phyloP scores from a whole-genome alignment of 1,140 invertebrate species.

The Drosophila kanapiae region DNA sequence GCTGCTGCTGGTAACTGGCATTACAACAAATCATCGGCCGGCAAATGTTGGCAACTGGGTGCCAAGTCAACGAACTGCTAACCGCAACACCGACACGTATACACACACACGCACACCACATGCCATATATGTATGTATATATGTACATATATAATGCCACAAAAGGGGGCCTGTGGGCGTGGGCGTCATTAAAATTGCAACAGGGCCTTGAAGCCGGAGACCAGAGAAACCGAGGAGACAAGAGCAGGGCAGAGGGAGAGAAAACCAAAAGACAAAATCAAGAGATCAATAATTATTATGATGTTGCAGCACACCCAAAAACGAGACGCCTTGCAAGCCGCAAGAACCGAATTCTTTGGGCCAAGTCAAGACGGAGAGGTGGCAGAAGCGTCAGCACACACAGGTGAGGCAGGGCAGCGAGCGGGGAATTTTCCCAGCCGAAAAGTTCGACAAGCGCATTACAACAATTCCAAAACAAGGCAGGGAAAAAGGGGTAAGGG shows the following conservation, averaged over 20 bases:
- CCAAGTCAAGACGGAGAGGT: conserved; percentile 67
- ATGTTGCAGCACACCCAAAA: conserved; percentile 67
- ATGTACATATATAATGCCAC: conserved; percentile 7
- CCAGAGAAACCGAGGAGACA: background rate
- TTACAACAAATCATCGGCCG: conserved; percentile 73
- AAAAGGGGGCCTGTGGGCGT: conserved; percentile 36
- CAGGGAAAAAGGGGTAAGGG: background rate
- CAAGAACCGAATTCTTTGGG: conserved; percentile 32
- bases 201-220: conserved; percentile 61
- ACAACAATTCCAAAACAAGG: conserved; percentile 64
- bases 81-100: conserved; percentile 65
- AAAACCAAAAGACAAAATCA: conserved; percentile 75
- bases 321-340: conserved; percentile 44
- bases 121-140: background rate
- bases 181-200: conserved; percentile 80
- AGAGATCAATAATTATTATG: conserved; percentile 85
- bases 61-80: conserved; percentile 81
- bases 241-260: background rate
- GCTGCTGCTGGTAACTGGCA: conserved; percentile 56
- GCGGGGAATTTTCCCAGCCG: conserved; percentile 40
- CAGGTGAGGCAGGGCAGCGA: conserved; percentile 26
- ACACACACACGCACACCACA: conserved; percentile 10
- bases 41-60: conserved; percentile 61
- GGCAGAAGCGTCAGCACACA: background rate
- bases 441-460: conserved; percentile 83